Evolutionary conservation across 2,888 invertebrate genomes (phyloP), one percentile per base, ranked within the genome.

Genomic region (Heliconius charithonia): DNA sequence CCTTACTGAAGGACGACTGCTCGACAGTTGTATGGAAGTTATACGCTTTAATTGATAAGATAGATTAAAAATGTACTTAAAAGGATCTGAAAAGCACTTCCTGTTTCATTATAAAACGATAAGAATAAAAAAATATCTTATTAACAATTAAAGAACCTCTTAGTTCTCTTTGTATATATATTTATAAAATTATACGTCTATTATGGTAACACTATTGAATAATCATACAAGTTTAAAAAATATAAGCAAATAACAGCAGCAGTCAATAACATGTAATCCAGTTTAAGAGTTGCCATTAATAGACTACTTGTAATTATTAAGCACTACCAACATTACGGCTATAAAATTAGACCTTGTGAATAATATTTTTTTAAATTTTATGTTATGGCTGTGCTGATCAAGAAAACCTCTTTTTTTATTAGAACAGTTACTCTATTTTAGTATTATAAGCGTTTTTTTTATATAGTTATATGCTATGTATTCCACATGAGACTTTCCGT

Each of bases 1-100:
- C 76, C 76, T 16, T 16, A 13, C 32, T 56, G 75, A 77, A 80
- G 77, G 77, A 72, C 75, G 75, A 75, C 77, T 72, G 45, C 75
- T 75, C 59, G 67, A 73, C 73, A 77, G 77, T 66, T 67, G 77
- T 76, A 41, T 77, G 12, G 41, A 4, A 41, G 41, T 41, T 62
- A 25, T 73, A 59, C 25, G 29, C n/a, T 56, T 32, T 73, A 73
- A 63, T 73, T 27, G 37, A 73, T 63, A 71, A 56, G 56, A 56
- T 27, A 71, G 56, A 71, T 73, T 37, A 73, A 73, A 62, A 62
- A 62, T 73, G 7, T 65, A 37, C 66, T 25, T 45, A 65, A 29
- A 29, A 72, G 63, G 51, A 37, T 13, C 22, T 32, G 51, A 71
- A 29, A 32, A 56, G 29, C 56, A 56, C 22, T 51, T 32, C 37